phyloP scores from a whole-genome alignment of 2,797 vertebrate genomes.

The Aphelocoma californica region DNA sequence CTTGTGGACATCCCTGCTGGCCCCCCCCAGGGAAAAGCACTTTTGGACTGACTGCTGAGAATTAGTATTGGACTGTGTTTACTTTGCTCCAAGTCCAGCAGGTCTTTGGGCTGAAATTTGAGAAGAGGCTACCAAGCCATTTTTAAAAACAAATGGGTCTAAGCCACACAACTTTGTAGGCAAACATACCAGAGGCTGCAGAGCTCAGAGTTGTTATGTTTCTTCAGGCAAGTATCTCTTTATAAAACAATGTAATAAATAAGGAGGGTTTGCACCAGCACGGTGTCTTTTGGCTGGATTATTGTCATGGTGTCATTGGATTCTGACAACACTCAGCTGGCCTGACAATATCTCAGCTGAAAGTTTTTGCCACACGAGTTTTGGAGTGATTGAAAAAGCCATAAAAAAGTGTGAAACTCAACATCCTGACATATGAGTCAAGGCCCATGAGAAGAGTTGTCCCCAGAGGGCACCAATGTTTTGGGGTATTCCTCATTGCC shows the following conservation, averaged over 20 bases:
- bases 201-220: not conserved
- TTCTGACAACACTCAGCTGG: not conserved
- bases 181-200: not conserved
- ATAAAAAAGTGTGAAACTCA: not conserved
- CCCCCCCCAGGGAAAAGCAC: not conserved
- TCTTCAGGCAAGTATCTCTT: not conserved
- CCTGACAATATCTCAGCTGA: not conserved
- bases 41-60: constrained; percentile 19
- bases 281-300: not conserved
- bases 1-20: not conserved
- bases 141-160: not conserved
- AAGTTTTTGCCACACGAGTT: not conserved
- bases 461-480: not conserved
- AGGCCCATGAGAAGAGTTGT: not conserved
- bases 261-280: not conserved
- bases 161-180: not conserved
- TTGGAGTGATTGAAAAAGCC: not conserved
- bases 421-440: not conserved
- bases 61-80: not conserved
- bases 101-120: constrained; percentile 20
- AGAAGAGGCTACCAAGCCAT: not conserved
- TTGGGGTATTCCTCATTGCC: not conserved
- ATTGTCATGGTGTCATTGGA: not conserved
- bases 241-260: not conserved
- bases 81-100: not conserved